phyloP scores from a whole-genome alignment of 2,888 invertebrate genomes.

The Torymus texanus region DNA sequence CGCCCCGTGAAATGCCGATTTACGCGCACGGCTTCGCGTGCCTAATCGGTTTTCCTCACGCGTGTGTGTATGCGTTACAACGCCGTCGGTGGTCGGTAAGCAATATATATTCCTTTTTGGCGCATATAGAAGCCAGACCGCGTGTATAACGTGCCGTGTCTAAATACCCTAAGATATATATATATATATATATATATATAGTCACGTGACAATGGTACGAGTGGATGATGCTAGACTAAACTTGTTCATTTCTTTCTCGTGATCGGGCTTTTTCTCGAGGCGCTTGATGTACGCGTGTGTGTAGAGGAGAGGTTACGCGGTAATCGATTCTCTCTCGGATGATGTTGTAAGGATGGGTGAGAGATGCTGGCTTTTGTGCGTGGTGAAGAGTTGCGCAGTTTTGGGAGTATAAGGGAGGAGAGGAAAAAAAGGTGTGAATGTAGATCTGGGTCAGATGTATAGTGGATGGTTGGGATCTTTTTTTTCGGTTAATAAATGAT shows the following conservation, averaged over 20 bases:
- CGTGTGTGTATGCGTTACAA: neutral
- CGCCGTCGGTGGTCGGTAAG: slow-evolving; percentile 44
- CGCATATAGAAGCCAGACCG: neutral
- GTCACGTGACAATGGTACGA: neutral
- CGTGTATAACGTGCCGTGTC: slow-evolving; percentile 43
- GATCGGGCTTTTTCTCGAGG: neutral
- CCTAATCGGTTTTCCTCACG: slow-evolving; percentile 61
- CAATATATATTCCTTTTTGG: neutral
- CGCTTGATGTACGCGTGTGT: neutral
- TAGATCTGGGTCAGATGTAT: no score
- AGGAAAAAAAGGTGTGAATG: no score
- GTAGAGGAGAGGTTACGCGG: slow-evolving; percentile 27
- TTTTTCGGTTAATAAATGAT: no score
- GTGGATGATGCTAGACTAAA: neutral
- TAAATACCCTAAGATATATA: slow-evolving; percentile 39
- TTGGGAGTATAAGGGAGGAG: no score
- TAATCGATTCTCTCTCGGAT: slow-evolving; percentile 34
- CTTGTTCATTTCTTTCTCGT: slow-evolving; percentile 39
- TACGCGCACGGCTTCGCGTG: slow-evolving; percentile 54
- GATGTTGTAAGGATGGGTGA: no score
- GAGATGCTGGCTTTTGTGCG: no score
- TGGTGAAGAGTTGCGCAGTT: no score
- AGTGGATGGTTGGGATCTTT: no score
- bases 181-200: no score
- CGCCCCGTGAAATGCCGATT: slow-evolving; percentile 44